phyloP scores from a whole-genome alignment of 2,113 vertebrate genomes.

The Triplophysa rosa region DNA sequence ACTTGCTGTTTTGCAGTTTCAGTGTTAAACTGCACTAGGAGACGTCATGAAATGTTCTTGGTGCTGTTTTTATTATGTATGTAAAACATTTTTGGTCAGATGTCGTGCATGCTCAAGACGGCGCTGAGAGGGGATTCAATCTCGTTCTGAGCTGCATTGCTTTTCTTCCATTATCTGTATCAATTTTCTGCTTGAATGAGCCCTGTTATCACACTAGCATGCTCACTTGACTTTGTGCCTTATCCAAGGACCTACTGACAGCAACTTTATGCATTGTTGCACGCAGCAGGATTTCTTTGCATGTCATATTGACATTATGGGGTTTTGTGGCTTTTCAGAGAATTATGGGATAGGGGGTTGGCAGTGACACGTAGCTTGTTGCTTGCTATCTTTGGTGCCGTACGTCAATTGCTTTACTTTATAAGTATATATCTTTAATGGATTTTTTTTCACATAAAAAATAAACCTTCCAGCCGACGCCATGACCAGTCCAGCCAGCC shows the following conservation, averaged over 20 bases:
- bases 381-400: not conserved
- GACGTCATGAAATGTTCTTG: not conserved
- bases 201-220: conserved; percentile 11
- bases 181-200: conserved; percentile 42
- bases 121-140: conserved; percentile 14
- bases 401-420: not conserved
- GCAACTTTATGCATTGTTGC: conserved; percentile 1
- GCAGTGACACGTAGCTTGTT: not conserved
- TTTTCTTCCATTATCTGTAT: conserved; percentile 30
- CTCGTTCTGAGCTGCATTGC: conserved; percentile 12
- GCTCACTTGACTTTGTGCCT: conserved; percentile 12
- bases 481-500: too few species aligned
- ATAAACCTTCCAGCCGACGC: too few species aligned
- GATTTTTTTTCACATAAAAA: too few species aligned
- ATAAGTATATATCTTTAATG: too few species aligned
- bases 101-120: not conserved
- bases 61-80: not conserved
- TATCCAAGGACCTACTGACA: conserved; percentile 6
- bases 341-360: not conserved
- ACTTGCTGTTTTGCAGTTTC: not conserved
- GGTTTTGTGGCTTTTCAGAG: not conserved
- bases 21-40: not conserved
- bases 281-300: conserved; percentile 12
- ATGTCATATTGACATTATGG: conserved; percentile 18
- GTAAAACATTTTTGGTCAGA: not conserved